These are phyloP conservation scores for Pygoscelis antarcticus DNA, from an alignment of 2,113 vertebrate species.

Conservation along the genomic window DNA sequence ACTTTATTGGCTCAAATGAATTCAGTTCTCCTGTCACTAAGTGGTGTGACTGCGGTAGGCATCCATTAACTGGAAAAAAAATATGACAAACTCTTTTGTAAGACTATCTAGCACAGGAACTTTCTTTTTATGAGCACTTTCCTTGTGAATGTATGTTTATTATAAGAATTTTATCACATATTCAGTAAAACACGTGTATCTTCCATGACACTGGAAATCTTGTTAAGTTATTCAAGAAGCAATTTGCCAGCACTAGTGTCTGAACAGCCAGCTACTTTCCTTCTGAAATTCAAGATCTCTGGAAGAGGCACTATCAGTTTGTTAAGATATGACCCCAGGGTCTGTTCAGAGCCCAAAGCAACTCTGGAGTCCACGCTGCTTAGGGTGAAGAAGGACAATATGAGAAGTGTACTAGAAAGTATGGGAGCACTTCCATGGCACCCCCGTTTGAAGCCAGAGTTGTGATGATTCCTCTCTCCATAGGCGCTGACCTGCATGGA, in stretches of 20 bases:
- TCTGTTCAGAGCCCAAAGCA: neutral
- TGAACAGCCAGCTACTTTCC: neutral
- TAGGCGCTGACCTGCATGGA: neutral
- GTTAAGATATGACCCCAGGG: neutral
- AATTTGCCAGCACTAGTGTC: neutral
- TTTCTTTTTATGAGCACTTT: constrained; percentile 18
- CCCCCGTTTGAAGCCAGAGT: rapidly evolving
- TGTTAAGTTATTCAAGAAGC: neutral
- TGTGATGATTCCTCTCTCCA: neutral
- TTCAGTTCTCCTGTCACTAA: constrained; percentile 30
- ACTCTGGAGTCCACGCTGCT: rapidly evolving
- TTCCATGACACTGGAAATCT: neutral
- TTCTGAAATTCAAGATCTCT: neutral
- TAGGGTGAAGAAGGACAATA: neutral
- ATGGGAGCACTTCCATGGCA: neutral
- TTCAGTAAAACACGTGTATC: neutral
- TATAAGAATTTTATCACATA: neutral
- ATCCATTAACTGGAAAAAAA: constrained; percentile 16
- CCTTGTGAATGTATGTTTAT: neutral
- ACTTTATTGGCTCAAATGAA: constrained; percentile 65
- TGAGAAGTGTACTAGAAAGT: rapidly evolving
- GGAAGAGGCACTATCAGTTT: neutral
- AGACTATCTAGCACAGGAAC: neutral
- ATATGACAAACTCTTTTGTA: constrained; percentile 5
- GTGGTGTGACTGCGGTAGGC: neutral